A percentile compares a stretch with the other conserved stretches of the same genome.
Evolutionary conservation across 64 coral and sea anemone genomes (phyloP).

Genomic region (Dendrophyllia cribrosa): DNA sequence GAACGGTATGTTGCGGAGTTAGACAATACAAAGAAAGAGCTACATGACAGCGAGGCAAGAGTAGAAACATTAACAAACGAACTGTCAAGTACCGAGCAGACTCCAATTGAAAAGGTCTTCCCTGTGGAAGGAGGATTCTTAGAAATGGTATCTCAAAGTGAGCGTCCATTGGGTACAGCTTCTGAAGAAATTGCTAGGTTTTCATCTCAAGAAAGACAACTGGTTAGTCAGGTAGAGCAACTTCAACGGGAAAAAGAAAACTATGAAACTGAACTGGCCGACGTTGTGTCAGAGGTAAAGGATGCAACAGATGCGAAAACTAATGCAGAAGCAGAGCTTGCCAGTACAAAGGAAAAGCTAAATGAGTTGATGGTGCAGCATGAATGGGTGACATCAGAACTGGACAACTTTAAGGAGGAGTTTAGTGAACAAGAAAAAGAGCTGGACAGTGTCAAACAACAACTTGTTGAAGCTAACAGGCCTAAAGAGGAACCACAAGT

Average conservation of each 20-base stretch:
- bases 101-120: not conserved
- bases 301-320: not conserved
- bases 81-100: not conserved
- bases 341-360: slow-evolving; percentile 33
- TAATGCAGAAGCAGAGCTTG: slow-evolving; percentile 11
- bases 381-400: slow-evolving; percentile 76
- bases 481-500: not conserved
- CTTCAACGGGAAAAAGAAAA: slow-evolving; percentile 1
- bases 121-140: not conserved
- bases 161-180: not conserved
- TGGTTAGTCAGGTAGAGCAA: slow-evolving; percentile 8
- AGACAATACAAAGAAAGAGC: slow-evolving; percentile 21
- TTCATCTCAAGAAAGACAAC: slow-evolving; percentile 24
- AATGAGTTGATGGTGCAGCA: slow-evolving; percentile 48
- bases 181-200: not conserved
- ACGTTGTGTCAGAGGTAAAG: slow-evolving; percentile 11
- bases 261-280: not conserved
- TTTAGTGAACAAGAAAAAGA: slow-evolving; percentile 53
- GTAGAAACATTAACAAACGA: slow-evolving; percentile 1
- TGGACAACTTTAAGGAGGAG: slow-evolving; percentile 79
- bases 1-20: slow-evolving; percentile 2
- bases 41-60: not conserved
- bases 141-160: not conserved
- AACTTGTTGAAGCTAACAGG: slow-evolving; percentile 40
- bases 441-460: slow-evolving; percentile 25